Base-by-base conservation (phyloP, 2,888 invertebrate genomes). In the Cephus rjabovi region DNA sequence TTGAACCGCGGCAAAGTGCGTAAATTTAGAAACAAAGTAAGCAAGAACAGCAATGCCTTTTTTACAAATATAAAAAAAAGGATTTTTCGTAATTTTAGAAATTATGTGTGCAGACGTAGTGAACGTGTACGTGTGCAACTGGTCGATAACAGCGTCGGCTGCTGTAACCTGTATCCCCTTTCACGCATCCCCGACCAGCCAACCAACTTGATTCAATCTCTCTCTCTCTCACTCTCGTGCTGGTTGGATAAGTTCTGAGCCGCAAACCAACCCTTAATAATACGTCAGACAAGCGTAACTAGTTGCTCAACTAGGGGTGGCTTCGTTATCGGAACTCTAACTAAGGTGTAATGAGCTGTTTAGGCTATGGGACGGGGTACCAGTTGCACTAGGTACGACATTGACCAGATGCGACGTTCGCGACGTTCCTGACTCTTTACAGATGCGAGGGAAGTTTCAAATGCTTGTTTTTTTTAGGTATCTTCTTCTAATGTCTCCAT, bases 121-220 rank as follows among this genome's bases (percentile, higher is more conserved):
- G 78, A 79, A 79, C 77, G 81, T 81, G 80, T 80, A 82, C 81
- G 83, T 83, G 85, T 84, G 85, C 81, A 84, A 75, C 87, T 83
- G 88, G 87, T 90, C 89, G 89, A 90, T 90, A 90, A 84, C 83
- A 82, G 81, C 87, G 88, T 85, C 87, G 87, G 84, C 85, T 85
- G 80, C 85, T 87, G 83, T 83, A 84, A 86, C 82, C 85, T 80
- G 78, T 83, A 81, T 82, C 80, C 82, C 84, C 79, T 82, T 82
- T 84, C 79, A 82, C 84, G 84, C 81, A 84, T 81, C 82, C 80
- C 80, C 79, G 23, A 56, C 83, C 80, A 83, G 79, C 77, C 77
- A 75, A 80, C 76, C 77, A 34, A 23, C 71, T 71, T 71, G 12
- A 71, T 31, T 31, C 30, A 70, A 70, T 70, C 70, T 70, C 33